Evolutionary conservation across 2,888 invertebrate species (phyloP).

Genomic region (Acanthoscelides obtectus): DNA sequence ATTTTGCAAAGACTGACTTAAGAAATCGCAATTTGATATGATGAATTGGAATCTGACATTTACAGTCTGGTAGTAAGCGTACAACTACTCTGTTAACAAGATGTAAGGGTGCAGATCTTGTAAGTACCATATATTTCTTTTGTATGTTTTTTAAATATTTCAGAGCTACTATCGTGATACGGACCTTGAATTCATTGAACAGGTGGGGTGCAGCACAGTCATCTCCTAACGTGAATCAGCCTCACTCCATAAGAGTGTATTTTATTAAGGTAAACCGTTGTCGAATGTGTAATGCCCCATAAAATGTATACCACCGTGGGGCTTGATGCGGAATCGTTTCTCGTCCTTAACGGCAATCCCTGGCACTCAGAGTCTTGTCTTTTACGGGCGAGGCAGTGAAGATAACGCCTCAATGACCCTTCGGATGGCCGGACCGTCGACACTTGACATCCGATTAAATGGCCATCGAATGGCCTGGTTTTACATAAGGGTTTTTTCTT

Average conservation of each 20-base stretch:
- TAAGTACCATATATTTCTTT: too few species aligned
- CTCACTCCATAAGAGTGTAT: slow-evolving; percentile 35
- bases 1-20: too few species aligned
- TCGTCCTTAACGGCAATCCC: not conserved
- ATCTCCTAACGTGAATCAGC: not conserved
- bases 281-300: slow-evolving; percentile 48
- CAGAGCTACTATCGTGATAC: too few species aligned
- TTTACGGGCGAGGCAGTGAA: not conserved
- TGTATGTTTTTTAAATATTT: too few species aligned
- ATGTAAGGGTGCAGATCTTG: too few species aligned
- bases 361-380: not conserved
- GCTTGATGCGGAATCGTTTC: not conserved
- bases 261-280: slow-evolving; percentile 48
- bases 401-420: not conserved
- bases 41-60: too few species aligned
- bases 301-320: slow-evolving; percentile 45
- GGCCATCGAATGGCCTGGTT: not conserved
- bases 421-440: not conserved
- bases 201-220: too few species aligned
- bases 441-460: not conserved
- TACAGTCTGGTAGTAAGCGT: too few species aligned
- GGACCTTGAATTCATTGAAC: too few species aligned
- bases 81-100: too few species aligned
- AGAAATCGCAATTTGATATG: too few species aligned
- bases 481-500: not conserved